Base-by-base conservation (phyloP, 2,113 vertebrate genomes). In the Pholis gunnellus region DNA sequence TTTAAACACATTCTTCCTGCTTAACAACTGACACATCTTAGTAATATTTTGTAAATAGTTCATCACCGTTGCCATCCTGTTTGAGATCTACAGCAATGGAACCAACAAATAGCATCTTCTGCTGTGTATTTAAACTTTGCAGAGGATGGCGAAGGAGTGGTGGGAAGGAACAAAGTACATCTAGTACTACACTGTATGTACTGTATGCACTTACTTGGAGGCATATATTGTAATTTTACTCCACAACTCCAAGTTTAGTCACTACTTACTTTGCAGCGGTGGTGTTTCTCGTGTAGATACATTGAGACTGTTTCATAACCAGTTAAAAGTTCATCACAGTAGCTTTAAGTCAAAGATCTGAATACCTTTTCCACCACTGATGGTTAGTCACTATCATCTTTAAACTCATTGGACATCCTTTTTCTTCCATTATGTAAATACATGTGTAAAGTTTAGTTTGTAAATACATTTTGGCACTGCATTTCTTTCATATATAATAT, bases 401-500 rank as follows among this genome's bases (percentile, higher is more conserved):
- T 57, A 11, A 57, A 18, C 34, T 57, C 22, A 27, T 27, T 27
- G 52, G 56, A 50, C 17, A 25, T 38, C 27, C 44, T 75, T 59
- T 29, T 3, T 6, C 5, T 65, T 34, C 4, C 52, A 29, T 31
- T 31, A 31, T 31, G 31, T 31, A 57, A 11, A 46, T 13, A 0
- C 44, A 68, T 40, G 22, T 34, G 36, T 17, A 31, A 31, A 31
- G 31, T 31, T n/a, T n/a, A n/a, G n/a, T n/a, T n/a, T n/a, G n/a
- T n/a, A 18, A 52, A 44, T 40, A 40, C 3, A 82, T 64, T 50
- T 56, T 17, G 17, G 22, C 18, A 17, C 25, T 38, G 36, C 17
- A 15, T 72, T 76, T 75, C 8, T 48, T 42, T 82, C 34, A 61
- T 4, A 25, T 38, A 27, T 75, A 50, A 82, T 76, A 67, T 34